phyloP scores from a whole-genome alignment of 1,140 invertebrate genomes.

The Trachelipus rathkii region DNA sequence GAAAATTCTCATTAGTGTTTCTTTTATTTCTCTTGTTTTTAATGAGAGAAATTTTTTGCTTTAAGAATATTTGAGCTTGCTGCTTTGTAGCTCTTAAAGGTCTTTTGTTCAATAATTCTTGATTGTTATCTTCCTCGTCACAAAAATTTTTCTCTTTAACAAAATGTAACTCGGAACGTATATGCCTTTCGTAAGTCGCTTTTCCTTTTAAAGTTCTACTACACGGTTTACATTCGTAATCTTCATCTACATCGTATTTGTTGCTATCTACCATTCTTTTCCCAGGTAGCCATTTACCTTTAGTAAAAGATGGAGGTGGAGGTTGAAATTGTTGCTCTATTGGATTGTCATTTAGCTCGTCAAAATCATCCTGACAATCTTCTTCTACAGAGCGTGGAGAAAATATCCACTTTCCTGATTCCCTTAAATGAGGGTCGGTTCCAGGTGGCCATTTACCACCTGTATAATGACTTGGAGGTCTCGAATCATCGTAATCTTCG shows the following conservation, averaged over 20 bases:
- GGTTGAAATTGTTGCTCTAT: neutral
- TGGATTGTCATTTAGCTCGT: neutral
- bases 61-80: conserved; percentile 20
- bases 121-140: neutral
- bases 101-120: neutral
- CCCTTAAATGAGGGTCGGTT: conserved; percentile 3
- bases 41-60: conserved; percentile 9
- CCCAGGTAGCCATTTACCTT: conserved; percentile 28
- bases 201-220: neutral
- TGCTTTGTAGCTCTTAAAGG: conserved; percentile 18
- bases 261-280: neutral
- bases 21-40: conserved; percentile 17
- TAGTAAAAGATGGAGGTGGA: conserved; percentile 11
- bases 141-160: neutral
- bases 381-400: conserved; percentile 11
- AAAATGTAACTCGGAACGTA: neutral
- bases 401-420: conserved; percentile 24
- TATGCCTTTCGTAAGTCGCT: neutral
- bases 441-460: conserved; percentile 29
- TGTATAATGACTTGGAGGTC: conserved; percentile 25
- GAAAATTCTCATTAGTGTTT: neutral
- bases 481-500: conserved; percentile 20
- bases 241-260: neutral
- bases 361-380: neutral
- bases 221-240: neutral